Evolutionary conservation across 2,113 vertebrate genomes (phyloP).

Genomic region (Vulpes vulpes): DNA sequence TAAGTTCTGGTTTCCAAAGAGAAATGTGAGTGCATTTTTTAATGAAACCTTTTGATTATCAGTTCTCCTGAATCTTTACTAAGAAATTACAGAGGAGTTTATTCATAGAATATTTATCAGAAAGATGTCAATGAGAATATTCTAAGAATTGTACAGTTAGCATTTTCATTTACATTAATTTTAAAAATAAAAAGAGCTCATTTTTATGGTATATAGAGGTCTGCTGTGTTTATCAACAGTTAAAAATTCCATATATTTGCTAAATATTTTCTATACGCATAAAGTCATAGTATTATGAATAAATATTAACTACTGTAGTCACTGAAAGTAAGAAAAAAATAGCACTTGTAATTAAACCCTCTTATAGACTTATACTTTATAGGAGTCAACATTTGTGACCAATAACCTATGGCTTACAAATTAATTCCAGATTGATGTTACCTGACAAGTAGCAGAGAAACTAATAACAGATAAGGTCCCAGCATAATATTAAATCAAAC

Average conservation of each 20-base stretch:
- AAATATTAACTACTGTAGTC: conserved; percentile 66
- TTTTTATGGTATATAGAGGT: not conserved
- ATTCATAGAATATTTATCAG: not conserved
- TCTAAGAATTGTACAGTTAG: not conserved
- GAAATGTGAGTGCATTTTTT: not conserved
- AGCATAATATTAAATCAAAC: conserved; percentile 56
- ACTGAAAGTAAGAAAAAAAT: conserved; percentile 69
- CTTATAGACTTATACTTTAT: conserved; percentile 60
- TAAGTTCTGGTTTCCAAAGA: not conserved
- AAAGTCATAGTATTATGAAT: conserved; percentile 46
- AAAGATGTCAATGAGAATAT: not conserved
- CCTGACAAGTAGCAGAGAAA: conserved; percentile 61
- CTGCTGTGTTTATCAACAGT: conserved; percentile 33
- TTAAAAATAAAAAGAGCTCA: not conserved
- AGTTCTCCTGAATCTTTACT: not conserved
- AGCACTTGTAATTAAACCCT: conserved; percentile 65
- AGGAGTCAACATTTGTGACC: conserved; percentile 75
- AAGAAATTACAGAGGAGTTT: not conserved
- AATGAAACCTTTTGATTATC: not conserved
- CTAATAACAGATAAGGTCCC: conserved; percentile 25
- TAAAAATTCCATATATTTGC: not conserved
- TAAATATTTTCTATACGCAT: conserved; percentile 48
- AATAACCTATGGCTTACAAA: conserved; percentile 79
- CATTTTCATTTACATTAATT: not conserved
- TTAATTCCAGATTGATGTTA: conserved; percentile 71